A percentile compares a stretch with the other conserved stretches of the same genome.
Evolutionary conservation across 2,797 vertebrate species (phyloP).

Genomic region (Limosa lapponica): DNA sequence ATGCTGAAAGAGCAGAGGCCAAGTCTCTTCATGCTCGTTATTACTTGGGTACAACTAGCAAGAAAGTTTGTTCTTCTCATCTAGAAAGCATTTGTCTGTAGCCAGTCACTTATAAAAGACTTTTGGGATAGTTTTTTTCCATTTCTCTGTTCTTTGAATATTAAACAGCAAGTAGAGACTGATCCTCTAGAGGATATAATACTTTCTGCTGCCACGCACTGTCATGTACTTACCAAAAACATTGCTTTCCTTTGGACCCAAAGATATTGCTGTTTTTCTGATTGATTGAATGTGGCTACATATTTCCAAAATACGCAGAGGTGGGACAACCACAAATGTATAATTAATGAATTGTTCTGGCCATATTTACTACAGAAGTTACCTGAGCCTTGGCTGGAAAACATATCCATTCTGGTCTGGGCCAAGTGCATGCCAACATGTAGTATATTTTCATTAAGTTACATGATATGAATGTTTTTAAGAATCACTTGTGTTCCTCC

Average conservation of each 20-base stretch:
- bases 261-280: constrained; percentile 37
- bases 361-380: constrained; percentile 66
- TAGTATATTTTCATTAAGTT: constrained; percentile 66
- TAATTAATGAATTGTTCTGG: constrained; percentile 66
- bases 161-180: constrained; percentile 35
- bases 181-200: background rate
- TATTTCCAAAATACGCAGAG: constrained; percentile 65
- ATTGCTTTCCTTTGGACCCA: constrained; percentile 59
- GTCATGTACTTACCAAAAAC: constrained; percentile 26
- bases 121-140: constrained; percentile 13
- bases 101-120: background rate
- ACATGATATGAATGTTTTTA: constrained; percentile 59
- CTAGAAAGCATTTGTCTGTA: constrained; percentile 17
- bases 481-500: constrained; percentile 57
- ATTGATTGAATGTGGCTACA: constrained; percentile 54
- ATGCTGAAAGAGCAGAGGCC: background rate
- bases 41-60: constrained; percentile 22
- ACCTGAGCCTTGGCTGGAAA: constrained; percentile 63
- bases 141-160: constrained; percentile 54
- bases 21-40: constrained; percentile 42
- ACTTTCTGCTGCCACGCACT: background rate
- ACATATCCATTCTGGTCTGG: constrained; percentile 38
- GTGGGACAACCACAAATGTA: constrained; percentile 57
- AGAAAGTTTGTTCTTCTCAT: constrained; percentile 17
- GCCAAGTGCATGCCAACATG: constrained; percentile 46